Conservation (phyloP, 2,113 vertebrate genomes). For the Labeo catla region DNA sequence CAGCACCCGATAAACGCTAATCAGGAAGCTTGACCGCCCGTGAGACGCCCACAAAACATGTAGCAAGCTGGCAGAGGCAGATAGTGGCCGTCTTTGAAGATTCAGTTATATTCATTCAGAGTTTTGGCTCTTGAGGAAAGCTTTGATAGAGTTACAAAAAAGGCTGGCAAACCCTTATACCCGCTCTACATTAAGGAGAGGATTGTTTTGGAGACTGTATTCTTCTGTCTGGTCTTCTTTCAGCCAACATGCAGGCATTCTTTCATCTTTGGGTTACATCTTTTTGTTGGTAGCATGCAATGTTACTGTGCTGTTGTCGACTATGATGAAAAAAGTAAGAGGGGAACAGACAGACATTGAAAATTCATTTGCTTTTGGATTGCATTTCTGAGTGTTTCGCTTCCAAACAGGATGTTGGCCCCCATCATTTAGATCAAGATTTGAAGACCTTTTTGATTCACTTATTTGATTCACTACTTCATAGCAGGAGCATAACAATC, state of each 20-base stretch:
- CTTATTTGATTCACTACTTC: background rate
- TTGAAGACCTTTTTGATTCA: background rate
- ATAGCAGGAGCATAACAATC: background rate
- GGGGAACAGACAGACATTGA: slow-evolving; percentile 6
- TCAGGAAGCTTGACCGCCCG: slow-evolving; percentile 48
- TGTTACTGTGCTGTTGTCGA: slow-evolving; percentile 41
- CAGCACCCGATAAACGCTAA: slow-evolving; percentile 50
- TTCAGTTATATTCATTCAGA: slow-evolving; percentile 60
- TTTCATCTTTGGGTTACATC: slow-evolving; percentile 77
- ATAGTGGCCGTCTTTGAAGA: slow-evolving; percentile 76
- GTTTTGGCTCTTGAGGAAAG: slow-evolving; percentile 66
- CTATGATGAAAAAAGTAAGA: slow-evolving; percentile 34
- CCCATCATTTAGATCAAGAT: slow-evolving; percentile 1
- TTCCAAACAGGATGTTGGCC: slow-evolving; percentile 27
- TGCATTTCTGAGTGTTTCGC: slow-evolving; percentile 31
- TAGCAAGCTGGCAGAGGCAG: slow-evolving; percentile 54
- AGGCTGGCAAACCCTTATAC: slow-evolving; percentile 71
- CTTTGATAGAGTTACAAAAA: slow-evolving; percentile 75
- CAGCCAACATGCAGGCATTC: slow-evolving; percentile 74
- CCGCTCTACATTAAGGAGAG: slow-evolving; percentile 72
- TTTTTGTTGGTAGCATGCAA: slow-evolving; percentile 75
- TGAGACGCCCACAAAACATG: slow-evolving; percentile 47
- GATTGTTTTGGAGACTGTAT: slow-evolving; percentile 76
- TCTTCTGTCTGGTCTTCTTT: slow-evolving; percentile 69
- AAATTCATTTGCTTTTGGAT: slow-evolving; percentile 28